Base-by-base conservation (phyloP, 2,113 vertebrate genomes). In the Corydoras sp. region DNA sequence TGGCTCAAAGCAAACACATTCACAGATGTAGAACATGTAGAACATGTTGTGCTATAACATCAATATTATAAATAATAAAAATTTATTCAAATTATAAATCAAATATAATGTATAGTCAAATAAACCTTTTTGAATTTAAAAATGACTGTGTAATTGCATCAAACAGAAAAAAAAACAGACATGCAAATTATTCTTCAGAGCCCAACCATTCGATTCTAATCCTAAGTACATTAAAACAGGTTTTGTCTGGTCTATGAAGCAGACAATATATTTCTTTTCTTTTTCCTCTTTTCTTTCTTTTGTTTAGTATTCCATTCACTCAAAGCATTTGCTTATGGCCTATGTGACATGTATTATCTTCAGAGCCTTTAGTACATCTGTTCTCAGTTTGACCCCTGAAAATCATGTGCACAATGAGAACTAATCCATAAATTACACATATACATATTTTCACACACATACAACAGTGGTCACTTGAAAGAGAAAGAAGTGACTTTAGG, bases 181-280 rank as follows among this genome's bases (percentile, higher is more conserved):
- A 35, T 65, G 64, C 66, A 62, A 13, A 50, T 9, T 15, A 53
- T 32, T 56, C 12, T 15, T 24, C 43, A 50, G 68, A 59, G 68
- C 18, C 76, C 73, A 68, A 69, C 69, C 71, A 61, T 68, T 64
- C 51, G 58, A 68, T 84, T 62, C 78, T 73, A 75, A 78, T 77
- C 69, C 72, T 51, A 66, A 80, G 77, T 74, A 75, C 69, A 80
- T 82, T 82, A 80, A 82, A 77, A 77, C 63, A 70, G 71, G 73
- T 80, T 78, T 78, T 78, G 73, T 81, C 51, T 69, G 67, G 11
- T 43, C 32, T 73, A 67, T 77, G 77, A 73, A 76, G 61, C 63
- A 63, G 31, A 50, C 56, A 30, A 65, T 24, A 61, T 62, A 71
- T 67, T 67, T 51, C 66, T 11, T 69, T 69, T 59, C 59, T 6